phyloP scores from a whole-genome alignment of 2,113 vertebrate species.

The Mus musculus region DNA sequence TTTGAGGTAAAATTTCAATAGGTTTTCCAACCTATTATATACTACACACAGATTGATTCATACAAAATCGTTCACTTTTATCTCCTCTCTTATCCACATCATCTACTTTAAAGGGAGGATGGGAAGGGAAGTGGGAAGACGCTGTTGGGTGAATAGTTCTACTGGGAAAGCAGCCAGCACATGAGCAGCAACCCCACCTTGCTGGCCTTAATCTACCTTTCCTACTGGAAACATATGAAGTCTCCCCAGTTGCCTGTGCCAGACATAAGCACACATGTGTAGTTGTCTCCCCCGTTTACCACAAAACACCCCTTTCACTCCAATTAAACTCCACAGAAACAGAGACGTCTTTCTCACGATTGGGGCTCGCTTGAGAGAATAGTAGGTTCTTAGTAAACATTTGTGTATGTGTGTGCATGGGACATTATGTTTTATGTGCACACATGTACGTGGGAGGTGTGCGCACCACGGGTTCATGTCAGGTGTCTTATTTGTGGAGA shows the following conservation, averaged over 20 bases:
- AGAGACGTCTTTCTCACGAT: background rate
- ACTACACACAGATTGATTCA: background rate
- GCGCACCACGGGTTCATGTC: background rate
- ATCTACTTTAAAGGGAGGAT: background rate
- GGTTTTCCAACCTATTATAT: background rate
- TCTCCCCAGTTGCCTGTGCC: background rate
- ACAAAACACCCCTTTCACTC: background rate
- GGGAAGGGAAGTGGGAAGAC: background rate
- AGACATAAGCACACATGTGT: background rate
- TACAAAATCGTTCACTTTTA: background rate
- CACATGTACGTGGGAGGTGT: no score
- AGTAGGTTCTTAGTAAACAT: background rate
- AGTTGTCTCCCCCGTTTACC: rapidly evolving
- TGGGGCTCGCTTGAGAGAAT: background rate
- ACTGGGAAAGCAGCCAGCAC: background rate
- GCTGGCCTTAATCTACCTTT: no score
- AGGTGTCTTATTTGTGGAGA: no score
- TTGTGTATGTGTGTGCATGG: background rate
- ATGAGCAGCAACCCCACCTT: background rate
- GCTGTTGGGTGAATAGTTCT: background rate
- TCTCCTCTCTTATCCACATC: background rate
- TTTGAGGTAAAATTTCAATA: conserved; percentile 32
- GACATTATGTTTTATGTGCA: no score
- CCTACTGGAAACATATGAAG: background rate
- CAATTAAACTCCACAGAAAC: background rate